Conservation (phyloP, 2,888 invertebrate species). For the Agrypnus murinus region DNA sequence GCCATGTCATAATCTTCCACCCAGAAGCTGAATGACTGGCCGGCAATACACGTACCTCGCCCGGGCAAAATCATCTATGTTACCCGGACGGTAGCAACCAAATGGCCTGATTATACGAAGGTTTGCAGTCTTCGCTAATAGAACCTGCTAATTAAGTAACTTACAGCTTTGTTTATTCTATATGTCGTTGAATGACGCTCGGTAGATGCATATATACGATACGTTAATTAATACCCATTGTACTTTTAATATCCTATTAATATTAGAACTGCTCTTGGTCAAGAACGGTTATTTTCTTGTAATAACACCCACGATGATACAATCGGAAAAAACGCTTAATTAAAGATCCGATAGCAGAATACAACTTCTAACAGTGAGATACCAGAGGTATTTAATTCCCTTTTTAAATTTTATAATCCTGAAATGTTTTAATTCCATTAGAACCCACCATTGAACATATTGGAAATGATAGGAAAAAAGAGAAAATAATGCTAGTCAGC, state of each 20-base stretch:
- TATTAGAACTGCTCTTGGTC: constrained; percentile 14
- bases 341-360: constrained; percentile 11
- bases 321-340: constrained; percentile 9
- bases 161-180: constrained; percentile 45
- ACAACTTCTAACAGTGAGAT: background rate
- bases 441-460: too few species aligned
- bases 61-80: constrained; percentile 52
- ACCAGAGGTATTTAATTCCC: background rate
- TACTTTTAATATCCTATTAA: constrained; percentile 20
- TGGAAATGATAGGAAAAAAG: too few species aligned
- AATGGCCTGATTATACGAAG: constrained; percentile 57
- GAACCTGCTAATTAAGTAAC: constrained; percentile 54
- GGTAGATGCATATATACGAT: constrained; percentile 36
- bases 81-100: constrained; percentile 51
- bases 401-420: too few species aligned
- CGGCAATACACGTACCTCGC: constrained; percentile 57
- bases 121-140: constrained; percentile 44
- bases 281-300: constrained; percentile 32
- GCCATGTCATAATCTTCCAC: constrained; percentile 55
- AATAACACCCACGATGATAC: constrained; percentile 12
- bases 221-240: constrained; percentile 36
- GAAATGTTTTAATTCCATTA: too few species aligned
- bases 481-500: constrained; percentile 13
- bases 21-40: constrained; percentile 54
- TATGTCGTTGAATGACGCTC: constrained; percentile 18